These are phyloP conservation scores for Larimichthys crocea DNA, from an alignment of 2,113 vertebrate species.

Conservation along the genomic window DNA sequence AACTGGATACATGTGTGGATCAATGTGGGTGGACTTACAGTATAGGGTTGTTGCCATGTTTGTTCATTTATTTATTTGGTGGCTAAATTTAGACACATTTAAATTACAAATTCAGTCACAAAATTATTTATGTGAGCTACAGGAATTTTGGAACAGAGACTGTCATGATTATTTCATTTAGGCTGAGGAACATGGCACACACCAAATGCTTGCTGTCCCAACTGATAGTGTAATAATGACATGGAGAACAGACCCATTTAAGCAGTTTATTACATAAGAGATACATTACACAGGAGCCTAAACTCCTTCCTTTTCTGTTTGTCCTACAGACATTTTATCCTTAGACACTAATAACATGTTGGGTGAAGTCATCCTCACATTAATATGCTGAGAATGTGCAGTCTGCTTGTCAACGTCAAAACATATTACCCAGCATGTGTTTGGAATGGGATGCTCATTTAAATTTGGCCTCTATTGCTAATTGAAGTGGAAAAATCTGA, in stretches of 20 bases:
- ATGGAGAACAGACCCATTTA: background rate
- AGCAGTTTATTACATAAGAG: conserved; percentile 6
- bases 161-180: conserved; percentile 4
- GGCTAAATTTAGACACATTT: background rate
- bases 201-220: background rate
- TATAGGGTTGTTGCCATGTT: background rate
- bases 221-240: background rate
- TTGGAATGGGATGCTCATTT: conserved; percentile 16
- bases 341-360: background rate
- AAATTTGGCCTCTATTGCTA: conserved; percentile 7
- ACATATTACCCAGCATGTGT: conserved; percentile 37
- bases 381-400: background rate
- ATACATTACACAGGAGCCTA: background rate
- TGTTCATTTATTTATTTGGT: background rate
- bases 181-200: background rate
- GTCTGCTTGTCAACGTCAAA: conserved; percentile 31
- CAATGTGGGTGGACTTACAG: background rate
- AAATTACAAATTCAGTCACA: background rate
- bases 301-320: background rate
- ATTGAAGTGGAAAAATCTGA: conserved; percentile 20
- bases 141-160: background rate
- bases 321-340: background rate
- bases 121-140: conserved; percentile 8
- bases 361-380: conserved; percentile 5
- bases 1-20: background rate